phyloP scores from a whole-genome alignment of 2,797 vertebrate species.

The Atherinosoma microstoma region DNA sequence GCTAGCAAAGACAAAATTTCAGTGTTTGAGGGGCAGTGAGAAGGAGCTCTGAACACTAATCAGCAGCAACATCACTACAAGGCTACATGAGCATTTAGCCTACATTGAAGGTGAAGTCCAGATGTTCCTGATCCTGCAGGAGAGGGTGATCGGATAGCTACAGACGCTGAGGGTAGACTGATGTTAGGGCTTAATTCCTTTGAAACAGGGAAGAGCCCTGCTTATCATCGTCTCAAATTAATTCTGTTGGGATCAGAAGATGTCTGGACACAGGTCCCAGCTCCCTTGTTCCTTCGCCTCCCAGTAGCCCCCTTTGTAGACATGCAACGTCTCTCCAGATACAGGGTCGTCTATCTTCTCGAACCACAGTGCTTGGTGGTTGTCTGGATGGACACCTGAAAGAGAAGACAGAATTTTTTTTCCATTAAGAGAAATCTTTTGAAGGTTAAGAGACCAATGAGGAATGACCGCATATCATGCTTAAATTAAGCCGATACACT shows the following conservation, averaged over 20 bases:
- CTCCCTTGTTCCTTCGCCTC: conserved; percentile 91
- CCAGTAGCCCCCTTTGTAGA: conserved; percentile 96
- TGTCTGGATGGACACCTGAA: conserved; percentile 88
- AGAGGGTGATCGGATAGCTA: conserved; percentile 17
- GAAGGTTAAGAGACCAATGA: conserved; percentile 15
- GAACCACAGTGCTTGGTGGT: conserved; percentile 93
- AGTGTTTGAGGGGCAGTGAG: conserved; percentile 48
- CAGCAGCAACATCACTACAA: conserved; percentile 25
- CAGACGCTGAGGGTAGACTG: not conserved
- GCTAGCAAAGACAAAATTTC: conserved; percentile 18
- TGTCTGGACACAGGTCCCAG: conserved; percentile 91
- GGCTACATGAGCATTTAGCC: conserved; percentile 17
- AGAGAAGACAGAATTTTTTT: conserved; percentile 1
- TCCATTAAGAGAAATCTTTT: conserved; percentile 11
- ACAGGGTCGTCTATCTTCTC: conserved; percentile 87
- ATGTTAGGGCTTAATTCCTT: conserved; percentile 24
- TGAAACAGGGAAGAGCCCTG: conserved; percentile 6
- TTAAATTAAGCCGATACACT: conserved; percentile 10
- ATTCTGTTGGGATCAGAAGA: conserved; percentile 84
- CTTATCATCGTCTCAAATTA: conserved; percentile 20
- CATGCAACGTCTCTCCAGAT: conserved; percentile 89
- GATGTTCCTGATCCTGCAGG: conserved; percentile 39
- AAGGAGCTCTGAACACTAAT: conserved; percentile 29
- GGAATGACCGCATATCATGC: conserved; percentile 11
- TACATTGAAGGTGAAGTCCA: conserved; percentile 36